Percentiles rank a stretch among this genome's conserved stretches.
phyloP scores from a whole-genome alignment of 2,888 invertebrate genomes.

The Tuberolachnus salignus region DNA sequence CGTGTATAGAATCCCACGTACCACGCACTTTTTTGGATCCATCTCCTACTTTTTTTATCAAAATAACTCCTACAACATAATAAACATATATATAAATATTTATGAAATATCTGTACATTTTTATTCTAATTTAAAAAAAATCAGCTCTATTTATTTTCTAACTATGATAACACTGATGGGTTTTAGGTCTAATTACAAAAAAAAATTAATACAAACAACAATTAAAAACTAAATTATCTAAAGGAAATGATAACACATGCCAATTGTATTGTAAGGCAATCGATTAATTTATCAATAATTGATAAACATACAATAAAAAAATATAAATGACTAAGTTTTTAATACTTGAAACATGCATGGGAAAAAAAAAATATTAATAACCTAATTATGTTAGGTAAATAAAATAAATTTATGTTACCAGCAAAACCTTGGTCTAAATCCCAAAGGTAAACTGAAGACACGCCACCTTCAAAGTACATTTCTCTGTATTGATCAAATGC shows the following conservation, averaged over 20 bases:
- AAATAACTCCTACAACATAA: conserved; percentile 86
- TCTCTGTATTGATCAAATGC: conserved; percentile 99
- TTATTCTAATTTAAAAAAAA: not conserved
- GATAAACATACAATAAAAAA: too few species aligned
- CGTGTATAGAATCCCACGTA: conserved; percentile 99
- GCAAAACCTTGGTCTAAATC: conserved; percentile 99
- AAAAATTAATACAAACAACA: too few species aligned
- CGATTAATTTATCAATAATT: too few species aligned
- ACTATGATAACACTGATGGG: not conserved
- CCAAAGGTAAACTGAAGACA: conserved; percentile 99
- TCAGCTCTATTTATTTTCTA: not conserved
- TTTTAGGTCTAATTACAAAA: too few species aligned
- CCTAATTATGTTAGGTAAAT: not conserved
- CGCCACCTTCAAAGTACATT: conserved; percentile 99
- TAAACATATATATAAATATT: not conserved
- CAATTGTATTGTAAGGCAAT: too few species aligned
- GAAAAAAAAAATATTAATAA: not conserved
- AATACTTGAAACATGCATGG: not conserved
- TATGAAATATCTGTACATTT: not conserved
- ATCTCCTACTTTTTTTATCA: conserved; percentile 98
- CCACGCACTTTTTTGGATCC: conserved; percentile 98
- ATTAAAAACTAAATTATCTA: too few species aligned
- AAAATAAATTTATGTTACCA: conserved; percentile 64
- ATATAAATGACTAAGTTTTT: too few species aligned
- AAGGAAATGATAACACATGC: too few species aligned